Percentiles rank a stretch among this genome's conserved stretches.
Conservation (phyloP, 53 echinoderm and acorn worm species). For the Stichopus horrens region DNA sequence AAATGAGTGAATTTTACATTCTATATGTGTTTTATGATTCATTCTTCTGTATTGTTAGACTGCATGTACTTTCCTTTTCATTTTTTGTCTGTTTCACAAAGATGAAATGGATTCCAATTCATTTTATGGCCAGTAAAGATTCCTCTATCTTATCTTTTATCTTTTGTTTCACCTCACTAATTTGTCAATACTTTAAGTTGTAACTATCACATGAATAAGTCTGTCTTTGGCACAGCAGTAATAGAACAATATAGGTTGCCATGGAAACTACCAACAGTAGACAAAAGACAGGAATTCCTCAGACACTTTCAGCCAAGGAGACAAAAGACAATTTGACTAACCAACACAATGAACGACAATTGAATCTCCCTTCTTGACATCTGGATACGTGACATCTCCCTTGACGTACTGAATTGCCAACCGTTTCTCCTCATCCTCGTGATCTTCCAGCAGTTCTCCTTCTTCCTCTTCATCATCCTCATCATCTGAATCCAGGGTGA, state of each 20-base stretch:
- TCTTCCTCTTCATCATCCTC: conserved; percentile 80
- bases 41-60: too few relatives aligned
- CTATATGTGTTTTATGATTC: too few relatives aligned
- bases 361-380: conserved; percentile 65
- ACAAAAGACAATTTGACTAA: conserved; percentile 40
- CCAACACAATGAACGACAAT: conserved; percentile 94
- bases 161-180: too few relatives aligned
- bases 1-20: too few relatives aligned
- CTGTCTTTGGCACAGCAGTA: too few relatives aligned
- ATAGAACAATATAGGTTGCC: not conserved
- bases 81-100: too few relatives aligned
- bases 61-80: too few relatives aligned
- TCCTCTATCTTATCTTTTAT: too few relatives aligned
- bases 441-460: not conserved
- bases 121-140: too few relatives aligned
- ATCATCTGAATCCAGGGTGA: conserved; percentile 74
- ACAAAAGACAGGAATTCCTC: not conserved
- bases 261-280: not conserved
- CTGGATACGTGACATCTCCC: conserved; percentile 89
- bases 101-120: too few relatives aligned
- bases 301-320: not conserved
- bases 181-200: too few relatives aligned
- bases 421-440: conserved; percentile 45
- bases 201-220: too few relatives aligned
- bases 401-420: conserved; percentile 69